These are phyloP conservation scores for Bellardia pandia DNA, from an alignment of 2,888 invertebrate species.

Conservation along the genomic window DNA sequence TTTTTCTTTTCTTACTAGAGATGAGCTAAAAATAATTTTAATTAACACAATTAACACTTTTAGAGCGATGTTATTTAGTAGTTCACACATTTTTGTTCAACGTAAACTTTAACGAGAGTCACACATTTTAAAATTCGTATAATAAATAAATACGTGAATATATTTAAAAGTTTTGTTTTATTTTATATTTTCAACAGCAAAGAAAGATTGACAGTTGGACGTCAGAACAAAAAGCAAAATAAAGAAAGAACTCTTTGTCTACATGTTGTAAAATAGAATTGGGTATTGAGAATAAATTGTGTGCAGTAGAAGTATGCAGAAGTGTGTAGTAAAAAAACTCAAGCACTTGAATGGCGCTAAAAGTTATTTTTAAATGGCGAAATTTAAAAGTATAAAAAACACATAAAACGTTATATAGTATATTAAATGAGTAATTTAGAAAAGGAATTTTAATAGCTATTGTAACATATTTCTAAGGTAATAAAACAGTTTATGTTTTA, in stretches of 20 bases:
- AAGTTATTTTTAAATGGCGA: constrained; percentile 2
- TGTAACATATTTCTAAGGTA: not conserved
- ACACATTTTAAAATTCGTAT: not conserved
- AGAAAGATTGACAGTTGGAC: constrained; percentile 47
- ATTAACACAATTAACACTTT: constrained; percentile 70
- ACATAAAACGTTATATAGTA: not conserved
- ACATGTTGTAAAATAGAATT: not conserved
- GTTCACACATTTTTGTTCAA: constrained; percentile 39
- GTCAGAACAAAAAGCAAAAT: not conserved
- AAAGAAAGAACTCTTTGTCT: constrained; percentile 20
- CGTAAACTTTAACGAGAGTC: constrained; percentile 1
- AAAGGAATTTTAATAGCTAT: not conserved
- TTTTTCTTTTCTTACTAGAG: not conserved
- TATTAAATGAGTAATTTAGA: constrained; percentile 15
- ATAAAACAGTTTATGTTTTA: constrained; percentile 1
- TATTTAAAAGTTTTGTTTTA: not conserved
- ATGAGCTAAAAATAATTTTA: constrained; percentile 69
- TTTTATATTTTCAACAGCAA: not conserved
- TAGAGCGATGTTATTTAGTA: not conserved
- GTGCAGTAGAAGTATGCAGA: not conserved
- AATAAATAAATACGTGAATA: not conserved
- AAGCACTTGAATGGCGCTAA: constrained; percentile 40
- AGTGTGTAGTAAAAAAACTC: not conserved
- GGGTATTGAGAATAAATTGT: constrained; percentile 25
- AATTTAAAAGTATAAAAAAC: not conserved